A percentile compares a stretch with the other conserved stretches of the same genome.
These are phyloP conservation scores for Nycticorax nycticorax DNA, from an alignment of 2,113 vertebrate genomes.

Conservation along the genomic window DNA sequence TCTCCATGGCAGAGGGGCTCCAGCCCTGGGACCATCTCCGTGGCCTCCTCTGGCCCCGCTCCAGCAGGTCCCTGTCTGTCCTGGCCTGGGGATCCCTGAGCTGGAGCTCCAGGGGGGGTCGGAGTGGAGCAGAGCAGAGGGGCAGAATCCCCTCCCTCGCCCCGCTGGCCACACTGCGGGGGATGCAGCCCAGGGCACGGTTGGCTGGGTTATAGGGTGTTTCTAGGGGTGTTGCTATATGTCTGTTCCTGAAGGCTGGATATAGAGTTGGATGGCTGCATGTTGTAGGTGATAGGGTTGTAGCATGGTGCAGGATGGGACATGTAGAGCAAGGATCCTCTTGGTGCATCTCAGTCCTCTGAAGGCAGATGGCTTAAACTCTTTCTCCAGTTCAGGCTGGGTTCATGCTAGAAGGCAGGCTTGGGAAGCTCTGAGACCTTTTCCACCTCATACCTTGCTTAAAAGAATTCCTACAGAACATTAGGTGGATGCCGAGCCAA, in stretches of 20 bases:
- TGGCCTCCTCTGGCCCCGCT: not conserved
- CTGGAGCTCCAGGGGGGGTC: not conserved
- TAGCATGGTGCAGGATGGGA: rapidly evolving
- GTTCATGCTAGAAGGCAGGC: not conserved
- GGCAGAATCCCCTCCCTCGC: not conserved
- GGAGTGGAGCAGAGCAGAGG: not conserved
- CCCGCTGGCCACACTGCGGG: not conserved
- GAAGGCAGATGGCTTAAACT: not conserved
- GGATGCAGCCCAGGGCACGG: rapidly evolving
- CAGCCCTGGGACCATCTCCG: not conserved
- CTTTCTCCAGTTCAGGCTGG: not conserved
- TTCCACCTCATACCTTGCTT: not conserved
- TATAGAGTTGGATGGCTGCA: not conserved
- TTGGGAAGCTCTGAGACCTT: not conserved
- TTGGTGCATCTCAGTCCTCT: not conserved
- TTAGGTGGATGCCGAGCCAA: not conserved
- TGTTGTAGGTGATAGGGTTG: not conserved
- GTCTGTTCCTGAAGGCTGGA: not conserved
- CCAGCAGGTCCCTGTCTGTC: not conserved
- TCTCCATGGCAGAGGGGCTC: not conserved
- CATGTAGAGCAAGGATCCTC: not conserved
- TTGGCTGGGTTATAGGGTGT: not conserved
- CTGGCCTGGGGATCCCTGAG: not conserved
- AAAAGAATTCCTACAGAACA: not conserved
- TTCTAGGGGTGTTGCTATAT: not conserved